Evolutionary conservation across 2,113 vertebrate genomes (phyloP), one percentile per base, ranked within the genome.

Genomic region (Theropithecus gelada): DNA sequence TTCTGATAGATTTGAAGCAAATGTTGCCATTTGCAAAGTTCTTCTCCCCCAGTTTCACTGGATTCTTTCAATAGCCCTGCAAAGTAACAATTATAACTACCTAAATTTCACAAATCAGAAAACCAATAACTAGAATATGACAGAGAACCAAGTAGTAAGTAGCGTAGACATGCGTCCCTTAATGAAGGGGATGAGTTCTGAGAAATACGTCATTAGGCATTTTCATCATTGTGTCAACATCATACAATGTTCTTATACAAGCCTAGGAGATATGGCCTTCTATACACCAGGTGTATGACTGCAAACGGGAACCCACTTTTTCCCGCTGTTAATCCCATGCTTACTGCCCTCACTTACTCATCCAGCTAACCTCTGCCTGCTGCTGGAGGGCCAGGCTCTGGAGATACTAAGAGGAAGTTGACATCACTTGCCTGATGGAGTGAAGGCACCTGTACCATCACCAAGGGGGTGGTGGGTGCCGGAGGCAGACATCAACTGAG

Each of bases 91-190:
- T 79, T 93, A 55, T 73, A 95, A 97, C 96, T 79, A 95, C 27
- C 38, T 92, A 81, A 92, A 27, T 81, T 87, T 75, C 92, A 96
- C 94, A 97, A 73, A 97, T 82, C 48, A 95, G 76, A 85, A 96
- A 85, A 96, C 35, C 59, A 83, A 90, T 61, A 73, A 64, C 40
- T 55, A 80, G 50, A 70, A 23, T 64, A 23, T 13, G 25, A 86
- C 89, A 40, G 22, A 50, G n/a, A 94, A 82, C 38, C 48, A 91
- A 76, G 72, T 90, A 27, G 30, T 68, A 81, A 97, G 45, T 30
- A 59, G n/a, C 32, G 82, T 48, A 48, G 75, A 17, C 43, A 10
- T 32, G 75, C 0, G 8, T 48, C 2, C 5, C 75, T 78, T 76
- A 32, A 30, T 8, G 43, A 48, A 48, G 75, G 75, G 43, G 11